Evolutionary conservation across 2,797 vertebrate genomes (phyloP), one percentile per base, ranked within the genome.

Genomic region (Anolis apletophallus): DNA sequence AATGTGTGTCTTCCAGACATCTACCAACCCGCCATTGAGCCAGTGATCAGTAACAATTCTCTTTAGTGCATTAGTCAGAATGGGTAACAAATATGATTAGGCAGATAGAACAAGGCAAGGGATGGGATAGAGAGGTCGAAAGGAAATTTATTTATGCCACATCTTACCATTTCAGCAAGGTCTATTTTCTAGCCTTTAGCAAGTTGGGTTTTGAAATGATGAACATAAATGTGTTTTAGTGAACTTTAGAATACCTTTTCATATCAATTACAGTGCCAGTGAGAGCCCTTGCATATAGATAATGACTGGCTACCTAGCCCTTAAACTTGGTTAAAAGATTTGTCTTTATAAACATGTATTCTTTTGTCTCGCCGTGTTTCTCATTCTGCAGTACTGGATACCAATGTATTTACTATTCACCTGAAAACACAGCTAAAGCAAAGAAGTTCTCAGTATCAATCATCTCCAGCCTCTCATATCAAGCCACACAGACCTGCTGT

Each of bases 331-430:
- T 46, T 91, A 93, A 72, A n/a, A n/a, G 80, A 0, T 81, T 29
- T 90, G 57, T 88, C 52, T 1, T 87, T 29, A 55, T 55, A 40
- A 64, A 69, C 95, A 91, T 91, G 77, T 71, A 79, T 71, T 64
- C 23, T 61, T 36, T 79, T 84, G 13, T 81, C 7, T 90, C 74
- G n/a, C n/a, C 93, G 17, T 88, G 84, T 94, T 85, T 95, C n/a
- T 94, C 59, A 59, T 97, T 94, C 95, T 98, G 95, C 97, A 99
- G 98, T 95, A 98, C 98, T 68, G 97, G 98, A 34, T 99, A 98
- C 96, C 99, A 99, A 95, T 99, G 98, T 95, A 99, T 99, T 97
- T 99, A 99, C 97, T 99, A 99, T 96, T 98, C 99, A 94, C 98
- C 98, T 81, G 98, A 99, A 97, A 98, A 99, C 96, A 99, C 98